These are phyloP conservation scores for Chiroxiphia lanceolata DNA, from an alignment of 2,797 vertebrate genomes.

Conservation along the genomic window DNA sequence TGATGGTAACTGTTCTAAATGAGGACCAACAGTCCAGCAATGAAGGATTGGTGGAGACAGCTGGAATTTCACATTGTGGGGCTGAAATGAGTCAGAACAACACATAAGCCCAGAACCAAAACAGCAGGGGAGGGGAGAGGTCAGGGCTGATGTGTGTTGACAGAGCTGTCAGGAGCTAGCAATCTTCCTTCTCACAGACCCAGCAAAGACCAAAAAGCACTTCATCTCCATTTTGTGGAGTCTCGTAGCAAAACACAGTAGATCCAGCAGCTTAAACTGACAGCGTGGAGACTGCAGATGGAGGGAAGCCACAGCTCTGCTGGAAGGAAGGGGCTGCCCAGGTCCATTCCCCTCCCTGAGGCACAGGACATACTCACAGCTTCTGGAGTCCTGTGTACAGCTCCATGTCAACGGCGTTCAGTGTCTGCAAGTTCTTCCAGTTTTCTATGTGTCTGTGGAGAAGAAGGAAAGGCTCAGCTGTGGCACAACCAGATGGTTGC, in stretches of 20 bases:
- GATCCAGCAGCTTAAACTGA: neutral
- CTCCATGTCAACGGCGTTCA: constrained; percentile 89
- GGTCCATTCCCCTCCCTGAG: fast-evolving
- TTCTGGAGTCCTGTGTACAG: constrained; percentile 92
- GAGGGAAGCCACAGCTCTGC: neutral
- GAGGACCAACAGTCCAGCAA: neutral
- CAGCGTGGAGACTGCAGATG: fast-evolving
- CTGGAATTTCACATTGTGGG: neutral
- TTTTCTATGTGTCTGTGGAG: constrained; percentile 92
- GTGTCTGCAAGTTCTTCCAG: constrained; percentile 87
- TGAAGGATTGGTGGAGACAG: neutral
- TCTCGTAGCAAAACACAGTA: neutral
- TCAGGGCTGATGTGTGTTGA: constrained; percentile 11
- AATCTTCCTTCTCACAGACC: neutral
- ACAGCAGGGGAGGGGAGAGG: neutral
- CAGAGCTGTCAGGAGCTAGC: constrained; percentile 27
- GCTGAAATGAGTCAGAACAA: constrained; percentile 39
- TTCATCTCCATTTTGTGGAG: neutral
- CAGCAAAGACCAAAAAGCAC: neutral
- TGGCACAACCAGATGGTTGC: neutral
- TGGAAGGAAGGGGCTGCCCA: neutral
- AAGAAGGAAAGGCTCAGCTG: constrained; percentile 42
- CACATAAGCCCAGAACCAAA: neutral
- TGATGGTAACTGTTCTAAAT: neutral
- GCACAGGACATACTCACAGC: constrained; percentile 83